Evolutionary conservation across 2,888 invertebrate species (phyloP), one percentile per base, ranked within the genome.

Genomic region (Synergus laeviventris): DNA sequence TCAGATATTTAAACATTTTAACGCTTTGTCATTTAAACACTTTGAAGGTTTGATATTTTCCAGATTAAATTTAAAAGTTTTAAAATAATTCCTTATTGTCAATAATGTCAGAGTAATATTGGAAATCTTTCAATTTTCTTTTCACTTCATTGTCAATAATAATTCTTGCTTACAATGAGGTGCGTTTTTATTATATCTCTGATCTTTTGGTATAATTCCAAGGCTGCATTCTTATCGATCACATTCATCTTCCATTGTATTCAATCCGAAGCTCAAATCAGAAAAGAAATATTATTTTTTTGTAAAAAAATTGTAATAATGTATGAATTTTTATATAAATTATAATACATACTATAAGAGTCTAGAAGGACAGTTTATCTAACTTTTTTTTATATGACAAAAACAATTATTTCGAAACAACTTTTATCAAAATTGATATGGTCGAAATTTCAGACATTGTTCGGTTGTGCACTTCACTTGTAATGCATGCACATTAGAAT

Each of bases 201-300:
- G 66, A 66, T 66, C 66, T 66, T 66, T 66, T 66, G 66, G 66
- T 66, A 66, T 66, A 66, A 66, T 66, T 66, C 66, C 66, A 66
- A 66, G 16, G 18, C 24, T 42, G 39, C 66, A 38, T 66, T 66
- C 42, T 45, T 21, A 24, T 16, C 24, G 24, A 14, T 39, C 42
- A 39, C 42, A 42, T 66, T 45, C 45, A 66, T 66, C 45, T 45
- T 38, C 16, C 24, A 66, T 24, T 66, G 42, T 39, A 64, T 66
- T 45, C 21, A 66, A 66, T 64, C 39, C 38, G 39, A 14, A 64
- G 18, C 18, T 66, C 45, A 42, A 18, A 24, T 66, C 38, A 42
- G 42, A 62, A 62, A 24, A 62, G 11, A 31, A 18, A 38, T 16
- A 61, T n/a, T 61, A n/a, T 36, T 61, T 61, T 36, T 36, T 36